These are phyloP conservation scores for Liparis tanakae DNA, from an alignment of 2,797 vertebrate genomes.

Conservation along the genomic window DNA sequence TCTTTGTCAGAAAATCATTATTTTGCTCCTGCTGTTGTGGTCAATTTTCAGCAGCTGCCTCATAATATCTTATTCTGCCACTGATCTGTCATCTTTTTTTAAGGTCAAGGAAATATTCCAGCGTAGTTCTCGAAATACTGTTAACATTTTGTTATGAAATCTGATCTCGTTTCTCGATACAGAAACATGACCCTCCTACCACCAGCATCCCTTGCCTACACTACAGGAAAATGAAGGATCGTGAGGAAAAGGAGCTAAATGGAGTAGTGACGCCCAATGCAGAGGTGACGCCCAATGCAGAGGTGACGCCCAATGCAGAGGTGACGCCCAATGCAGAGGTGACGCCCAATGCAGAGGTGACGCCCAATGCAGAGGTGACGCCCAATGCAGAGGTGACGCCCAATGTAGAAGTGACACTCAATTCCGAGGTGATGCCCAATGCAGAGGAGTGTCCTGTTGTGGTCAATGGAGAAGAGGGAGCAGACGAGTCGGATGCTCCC, in stretches of 20 bases:
- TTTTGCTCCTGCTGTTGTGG: background rate
- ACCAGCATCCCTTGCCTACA: constrained; percentile 99
- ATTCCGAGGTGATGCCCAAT: constrained; percentile 79
- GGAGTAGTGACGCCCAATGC: constrained; percentile 84
- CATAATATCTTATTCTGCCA: background rate
- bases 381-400: constrained; percentile 85
- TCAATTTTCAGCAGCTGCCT: constrained; percentile 2
- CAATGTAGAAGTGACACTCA: constrained; percentile 33
- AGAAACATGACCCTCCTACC: constrained; percentile 99
- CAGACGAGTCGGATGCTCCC: constrained; percentile 79
- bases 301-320: too few species aligned
- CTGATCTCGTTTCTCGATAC: constrained; percentile 46
- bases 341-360: too few species aligned
- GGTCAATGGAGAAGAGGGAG: constrained; percentile 59
- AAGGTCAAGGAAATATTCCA: background rate
- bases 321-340: too few species aligned
- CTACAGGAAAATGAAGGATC: constrained; percentile 98
- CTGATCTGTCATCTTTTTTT: background rate
- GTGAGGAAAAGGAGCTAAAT: constrained; percentile 91
- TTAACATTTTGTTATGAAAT: background rate
- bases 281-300: background rate
- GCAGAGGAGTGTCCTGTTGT: constrained; percentile 76
- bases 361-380: constrained; percentile 47
- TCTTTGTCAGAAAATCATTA: background rate
- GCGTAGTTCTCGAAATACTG: background rate